Evolutionary conservation across 1,140 invertebrate species (phyloP).

Genomic region (Nylanderia fulva): DNA sequence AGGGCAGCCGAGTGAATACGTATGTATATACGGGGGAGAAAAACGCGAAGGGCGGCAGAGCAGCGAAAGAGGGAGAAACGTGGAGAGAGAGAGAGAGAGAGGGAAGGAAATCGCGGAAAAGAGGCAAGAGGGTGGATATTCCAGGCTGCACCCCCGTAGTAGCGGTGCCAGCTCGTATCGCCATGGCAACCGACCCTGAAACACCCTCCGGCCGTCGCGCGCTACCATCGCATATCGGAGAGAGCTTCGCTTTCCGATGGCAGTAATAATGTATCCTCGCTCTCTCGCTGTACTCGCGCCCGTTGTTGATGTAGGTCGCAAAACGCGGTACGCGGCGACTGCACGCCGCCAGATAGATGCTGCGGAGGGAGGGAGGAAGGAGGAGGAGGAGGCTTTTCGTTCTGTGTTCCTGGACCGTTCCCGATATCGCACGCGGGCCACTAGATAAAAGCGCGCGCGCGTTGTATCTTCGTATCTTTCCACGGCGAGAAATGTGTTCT

Average conservation of each 20-base stretch:
- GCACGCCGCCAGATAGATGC: not conserved
- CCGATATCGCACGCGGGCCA: slow-evolving; percentile 23
- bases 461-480: slow-evolving; percentile 19
- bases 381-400: not conserved
- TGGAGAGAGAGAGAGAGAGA: slow-evolving; percentile 15
- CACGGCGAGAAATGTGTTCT: not conserved
- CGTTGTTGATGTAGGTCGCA: slow-evolving; percentile 79
- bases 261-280: slow-evolving; percentile 80
- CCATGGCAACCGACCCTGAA: slow-evolving; percentile 80
- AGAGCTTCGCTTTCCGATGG: slow-evolving; percentile 81
- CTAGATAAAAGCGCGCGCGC: slow-evolving; percentile 38
- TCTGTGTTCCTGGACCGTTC: slow-evolving; percentile 20
- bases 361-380: not conserved
- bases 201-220: slow-evolving; percentile 76
- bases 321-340: slow-evolving; percentile 71
- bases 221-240: slow-evolving; percentile 64
- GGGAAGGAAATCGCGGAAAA: slow-evolving; percentile 70
- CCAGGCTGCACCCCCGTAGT: slow-evolving; percentile 73
- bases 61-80: slow-evolving; percentile 8
- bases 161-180: slow-evolving; percentile 73
- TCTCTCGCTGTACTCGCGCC: slow-evolving; percentile 63
- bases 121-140: slow-evolving; percentile 76
- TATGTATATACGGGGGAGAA: slow-evolving; percentile 58
- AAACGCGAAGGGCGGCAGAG: slow-evolving; percentile 35
- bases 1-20: slow-evolving; percentile 56